These are phyloP conservation scores for Trissonchulus latispiculum DNA, from an alignment of 2,888 invertebrate genomes.

Conservation along the genomic window DNA sequence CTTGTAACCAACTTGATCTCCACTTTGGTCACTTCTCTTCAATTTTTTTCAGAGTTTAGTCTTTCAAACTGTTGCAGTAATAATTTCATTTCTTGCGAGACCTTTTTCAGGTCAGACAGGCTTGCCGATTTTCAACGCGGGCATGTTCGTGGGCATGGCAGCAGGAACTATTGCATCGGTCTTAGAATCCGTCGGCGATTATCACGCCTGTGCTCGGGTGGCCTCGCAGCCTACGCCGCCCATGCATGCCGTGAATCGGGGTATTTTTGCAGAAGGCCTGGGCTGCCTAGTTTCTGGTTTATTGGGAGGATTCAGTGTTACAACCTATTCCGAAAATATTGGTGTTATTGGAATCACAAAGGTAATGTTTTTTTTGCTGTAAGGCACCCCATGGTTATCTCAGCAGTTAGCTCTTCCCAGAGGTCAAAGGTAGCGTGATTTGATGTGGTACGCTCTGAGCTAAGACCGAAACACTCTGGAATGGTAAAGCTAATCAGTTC, in stretches of 20 bases:
- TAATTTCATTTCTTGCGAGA: too few species aligned
- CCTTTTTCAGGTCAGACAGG: constrained; percentile 56
- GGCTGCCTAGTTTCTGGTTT: constrained; percentile 72
- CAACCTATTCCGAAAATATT: constrained; percentile 79
- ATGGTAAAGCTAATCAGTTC: too few species aligned
- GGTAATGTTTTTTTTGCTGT: too few species aligned
- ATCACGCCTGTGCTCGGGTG: constrained; percentile 68
- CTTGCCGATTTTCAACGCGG: constrained; percentile 58
- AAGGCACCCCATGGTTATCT: too few species aligned
- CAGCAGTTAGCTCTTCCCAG: too few species aligned
- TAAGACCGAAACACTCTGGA: too few species aligned
- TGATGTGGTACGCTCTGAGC: too few species aligned
- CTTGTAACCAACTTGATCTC: too few species aligned
- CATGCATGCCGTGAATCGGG: constrained; percentile 72
- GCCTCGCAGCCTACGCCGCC: constrained; percentile 70
- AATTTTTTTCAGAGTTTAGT: too few species aligned
- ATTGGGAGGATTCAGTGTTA: constrained; percentile 73
- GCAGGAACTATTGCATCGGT: constrained; percentile 68
- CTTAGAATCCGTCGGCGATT: constrained; percentile 74
- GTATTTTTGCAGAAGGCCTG: constrained; percentile 70
- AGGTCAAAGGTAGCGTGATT: too few species aligned
- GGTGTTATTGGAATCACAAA: constrained; percentile 78
- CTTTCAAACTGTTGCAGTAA: too few species aligned
- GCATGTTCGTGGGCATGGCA: constrained; percentile 64
- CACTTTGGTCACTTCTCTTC: too few species aligned